phyloP scores from a whole-genome alignment of 2,888 invertebrate species.

The Drosophila nr. perissopoda region DNA sequence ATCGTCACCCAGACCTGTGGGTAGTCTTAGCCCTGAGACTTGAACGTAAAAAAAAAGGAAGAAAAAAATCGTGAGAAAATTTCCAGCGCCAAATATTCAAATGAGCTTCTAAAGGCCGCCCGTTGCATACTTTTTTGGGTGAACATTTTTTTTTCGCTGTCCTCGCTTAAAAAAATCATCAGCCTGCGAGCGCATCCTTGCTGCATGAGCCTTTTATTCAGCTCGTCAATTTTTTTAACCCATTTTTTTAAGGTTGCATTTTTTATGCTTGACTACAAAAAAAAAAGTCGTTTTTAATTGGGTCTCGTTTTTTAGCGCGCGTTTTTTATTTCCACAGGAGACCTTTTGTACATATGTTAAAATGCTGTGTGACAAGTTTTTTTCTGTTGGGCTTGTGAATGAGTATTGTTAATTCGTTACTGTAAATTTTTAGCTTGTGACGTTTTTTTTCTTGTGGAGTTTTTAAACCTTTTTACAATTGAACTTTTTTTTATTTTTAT shows the following conservation, averaged over 20 bases:
- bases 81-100: constrained; percentile 74
- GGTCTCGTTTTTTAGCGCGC: constrained; percentile 45
- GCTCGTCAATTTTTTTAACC: constrained; percentile 61
- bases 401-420: constrained; percentile 61
- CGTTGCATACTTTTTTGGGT: constrained; percentile 74
- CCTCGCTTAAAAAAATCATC: constrained; percentile 51
- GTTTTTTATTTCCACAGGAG: constrained; percentile 42
- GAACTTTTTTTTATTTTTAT: constrained; percentile 30
- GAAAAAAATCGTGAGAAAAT: constrained; percentile 77
- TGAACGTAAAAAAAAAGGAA: constrained; percentile 13
- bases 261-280: constrained; percentile 72
- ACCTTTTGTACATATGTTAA: constrained; percentile 50
- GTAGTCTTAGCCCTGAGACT: constrained; percentile 46
- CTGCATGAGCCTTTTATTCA: constrained; percentile 49
- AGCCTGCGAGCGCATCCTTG: constrained; percentile 67
- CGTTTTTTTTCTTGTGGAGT: constrained; percentile 26
- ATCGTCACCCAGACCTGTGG: constrained; percentile 75
- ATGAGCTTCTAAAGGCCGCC: constrained; percentile 61
- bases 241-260: constrained; percentile 62
- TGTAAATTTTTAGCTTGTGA: constrained; percentile 38
- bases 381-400: constrained; percentile 46
- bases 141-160: constrained; percentile 43
- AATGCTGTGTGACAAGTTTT: constrained; percentile 75
- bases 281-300: constrained; percentile 77
- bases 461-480: constrained; percentile 49